A percentile compares a stretch with the other conserved stretches of the same genome.
phyloP scores from a whole-genome alignment of 2,888 invertebrate species.

The Drosophila subquinaria region DNA sequence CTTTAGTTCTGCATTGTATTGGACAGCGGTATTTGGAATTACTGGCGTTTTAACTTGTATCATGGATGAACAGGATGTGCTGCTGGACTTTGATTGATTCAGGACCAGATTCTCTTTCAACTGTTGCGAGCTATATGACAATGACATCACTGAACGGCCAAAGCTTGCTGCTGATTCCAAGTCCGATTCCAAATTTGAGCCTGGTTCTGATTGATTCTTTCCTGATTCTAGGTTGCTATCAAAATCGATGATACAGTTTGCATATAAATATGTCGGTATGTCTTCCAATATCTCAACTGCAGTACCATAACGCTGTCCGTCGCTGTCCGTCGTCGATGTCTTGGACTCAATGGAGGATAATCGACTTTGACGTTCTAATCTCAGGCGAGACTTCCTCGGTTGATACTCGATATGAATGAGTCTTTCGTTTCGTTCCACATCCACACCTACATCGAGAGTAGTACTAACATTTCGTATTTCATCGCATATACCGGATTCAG shows the following conservation, averaged over 20 bases:
- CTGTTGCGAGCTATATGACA: slow-evolving; percentile 33
- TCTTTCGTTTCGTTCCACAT: neutral
- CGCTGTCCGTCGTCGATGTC: neutral
- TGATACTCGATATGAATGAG: neutral
- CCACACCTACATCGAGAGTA: neutral
- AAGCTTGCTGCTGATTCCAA: neutral
- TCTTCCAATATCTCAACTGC: neutral
- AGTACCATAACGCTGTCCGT: neutral
- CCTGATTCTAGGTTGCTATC: neutral
- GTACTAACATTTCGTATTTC: neutral
- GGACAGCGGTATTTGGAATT: neutral
- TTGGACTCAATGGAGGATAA: neutral
- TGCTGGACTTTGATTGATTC: neutral
- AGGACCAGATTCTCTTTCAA: slow-evolving; percentile 1
- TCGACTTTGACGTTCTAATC: slow-evolving; percentile 1
- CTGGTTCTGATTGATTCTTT: neutral
- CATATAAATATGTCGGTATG: neutral
- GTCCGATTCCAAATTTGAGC: neutral
- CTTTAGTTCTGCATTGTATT: slow-evolving; percentile 3
- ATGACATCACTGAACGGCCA: slow-evolving; percentile 38
- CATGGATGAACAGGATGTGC: slow-evolving; percentile 8
- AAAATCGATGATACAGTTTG: neutral
- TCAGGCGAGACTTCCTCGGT: neutral
- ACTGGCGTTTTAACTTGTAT: slow-evolving; percentile 7
- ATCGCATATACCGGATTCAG: neutral